Conservation (phyloP, 2,888 invertebrate genomes). For the Meta bourneti region DNA sequence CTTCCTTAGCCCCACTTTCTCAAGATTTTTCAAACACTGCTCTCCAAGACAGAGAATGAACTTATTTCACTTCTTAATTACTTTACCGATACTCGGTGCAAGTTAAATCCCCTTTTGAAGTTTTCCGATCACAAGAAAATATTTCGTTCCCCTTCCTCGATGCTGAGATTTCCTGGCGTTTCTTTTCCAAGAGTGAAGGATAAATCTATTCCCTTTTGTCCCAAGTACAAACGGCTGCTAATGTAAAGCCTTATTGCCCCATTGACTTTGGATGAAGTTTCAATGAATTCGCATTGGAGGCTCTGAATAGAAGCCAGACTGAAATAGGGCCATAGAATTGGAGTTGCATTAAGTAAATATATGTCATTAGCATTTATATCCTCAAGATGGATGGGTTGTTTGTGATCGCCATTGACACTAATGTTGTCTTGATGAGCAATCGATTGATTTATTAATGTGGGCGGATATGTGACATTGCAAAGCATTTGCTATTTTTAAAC, state of each 20-base stretch:
- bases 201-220: background rate
- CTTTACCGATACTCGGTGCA: background rate
- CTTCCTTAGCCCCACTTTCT: background rate
- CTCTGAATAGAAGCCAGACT: background rate
- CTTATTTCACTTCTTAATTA: background rate
- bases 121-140: background rate
- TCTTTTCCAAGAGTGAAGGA: background rate
- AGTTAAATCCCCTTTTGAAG: background rate
- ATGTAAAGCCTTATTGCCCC: background rate
- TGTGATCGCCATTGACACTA: background rate
- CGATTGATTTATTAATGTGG: background rate
- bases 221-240: background rate
- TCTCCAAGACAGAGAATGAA: background rate
- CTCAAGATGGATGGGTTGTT: background rate
- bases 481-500: background rate
- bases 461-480: background rate
- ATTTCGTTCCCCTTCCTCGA: background rate
- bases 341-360: background rate
- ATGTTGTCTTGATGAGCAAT: background rate
- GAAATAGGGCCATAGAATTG: background rate
- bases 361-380: background rate
- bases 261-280: constrained; percentile 1
- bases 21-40: background rate
- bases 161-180: background rate
- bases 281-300: background rate